Base-by-base conservation (phyloP, 2,888 invertebrate genomes). In the Sisyra terminalis region DNA sequence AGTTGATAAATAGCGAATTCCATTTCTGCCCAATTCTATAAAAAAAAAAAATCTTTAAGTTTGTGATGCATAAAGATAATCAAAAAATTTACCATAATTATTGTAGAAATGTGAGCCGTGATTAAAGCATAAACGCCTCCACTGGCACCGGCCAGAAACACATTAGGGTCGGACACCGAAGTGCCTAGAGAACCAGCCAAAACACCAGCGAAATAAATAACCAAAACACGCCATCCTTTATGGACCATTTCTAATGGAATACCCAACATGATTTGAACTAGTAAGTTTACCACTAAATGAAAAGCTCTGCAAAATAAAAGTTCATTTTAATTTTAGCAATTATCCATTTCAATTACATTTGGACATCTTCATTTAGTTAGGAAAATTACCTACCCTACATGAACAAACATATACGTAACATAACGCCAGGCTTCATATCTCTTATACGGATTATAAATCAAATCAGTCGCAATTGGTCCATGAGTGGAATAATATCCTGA, bases 1-100 rank as follows among this genome's bases (percentile, higher is more conserved):
- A 96, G 67, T 54, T 96, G 87, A 7, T 87, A 69, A 49, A 84
- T 72, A 1, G 90, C 89, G 57, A 82, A 90, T 55, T 93, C 87
- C 97, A 98, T 98, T 65, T 97, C 92, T 11, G 74, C 70, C 88
- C 93, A 98, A 62, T 98, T 98, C 88, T 90, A 64, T 29, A 67
- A 67, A 40, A 51, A 43, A 47, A 43, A 36, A 31, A 31, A 13
- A 39, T 24, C 17, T 5, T 37, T 6, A 14, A 18, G 4, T 16
- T 38, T 38, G 10, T 16, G 11, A 9, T 8, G 14, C 16, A 1
- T 38, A 15, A 6, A 17, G 10, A 3, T 34, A 7, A n/a, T n/a
- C n/a, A n/a, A n/a, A n/a, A 8, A 38, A 17, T 6, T 18, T 55
- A 84, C 83, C 79, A 92, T 80, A 42, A 92, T 75, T 44, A 94